Percentiles rank a stretch among this genome's conserved stretches.
Evolutionary conservation across 1,140 invertebrate genomes (phyloP).

Genomic region (Camponotus floridanus): DNA sequence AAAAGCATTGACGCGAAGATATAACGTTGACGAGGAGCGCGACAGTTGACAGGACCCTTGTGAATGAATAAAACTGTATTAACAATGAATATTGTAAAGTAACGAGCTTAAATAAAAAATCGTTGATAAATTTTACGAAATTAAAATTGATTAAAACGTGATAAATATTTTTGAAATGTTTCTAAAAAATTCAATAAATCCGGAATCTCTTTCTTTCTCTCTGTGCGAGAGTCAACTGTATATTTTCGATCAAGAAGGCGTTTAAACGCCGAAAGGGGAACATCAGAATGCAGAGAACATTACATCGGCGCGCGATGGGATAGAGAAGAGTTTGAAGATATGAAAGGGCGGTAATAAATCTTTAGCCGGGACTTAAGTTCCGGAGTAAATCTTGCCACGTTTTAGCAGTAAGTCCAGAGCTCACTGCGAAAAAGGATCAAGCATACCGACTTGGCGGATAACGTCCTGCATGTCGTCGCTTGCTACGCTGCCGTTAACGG

Average conservation of each 20-base stretch:
- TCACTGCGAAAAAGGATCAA: slow-evolving; percentile 84
- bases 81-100: not conserved
- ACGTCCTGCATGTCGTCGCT: slow-evolving; percentile 75
- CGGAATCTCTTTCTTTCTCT: not conserved
- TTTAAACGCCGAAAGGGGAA: too few relatives aligned
- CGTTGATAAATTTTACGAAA: not conserved
- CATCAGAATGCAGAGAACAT: slow-evolving; percentile 72
- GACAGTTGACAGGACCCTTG: not conserved
- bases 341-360: slow-evolving; percentile 80
- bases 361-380: slow-evolving; percentile 84
- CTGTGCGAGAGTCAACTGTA: not conserved
- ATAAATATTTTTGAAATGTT: slow-evolving; percentile 7
- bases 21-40: not conserved
- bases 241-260: not conserved
- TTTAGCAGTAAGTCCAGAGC: slow-evolving; percentile 85
- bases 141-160: not conserved
- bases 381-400: slow-evolving; percentile 86
- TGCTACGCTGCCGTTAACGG: slow-evolving; percentile 40
- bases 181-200: slow-evolving; percentile 15
- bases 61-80: not conserved
- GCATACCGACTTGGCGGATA: slow-evolving; percentile 80
- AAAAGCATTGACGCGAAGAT: not conserved
- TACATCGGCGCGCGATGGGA: slow-evolving; percentile 59
- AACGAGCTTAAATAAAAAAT: not conserved
- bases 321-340: slow-evolving; percentile 72